Conservation (phyloP, 2,888 invertebrate species). For the Patella depressa region DNA sequence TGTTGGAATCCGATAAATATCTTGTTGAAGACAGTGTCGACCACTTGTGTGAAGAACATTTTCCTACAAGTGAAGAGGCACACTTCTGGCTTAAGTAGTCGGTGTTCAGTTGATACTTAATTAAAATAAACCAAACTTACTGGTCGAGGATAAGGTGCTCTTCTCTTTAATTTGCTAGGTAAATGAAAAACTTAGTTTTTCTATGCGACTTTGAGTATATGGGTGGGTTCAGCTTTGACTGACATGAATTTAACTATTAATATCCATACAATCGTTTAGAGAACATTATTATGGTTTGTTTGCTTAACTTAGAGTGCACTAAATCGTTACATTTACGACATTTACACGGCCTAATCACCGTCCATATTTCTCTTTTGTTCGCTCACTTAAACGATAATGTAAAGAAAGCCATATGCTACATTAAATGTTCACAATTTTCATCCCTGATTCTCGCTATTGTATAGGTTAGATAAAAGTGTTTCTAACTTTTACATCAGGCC, state of each 20-base stretch:
- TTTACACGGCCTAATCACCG: slow-evolving; percentile 2
- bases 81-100: slow-evolving; percentile 3
- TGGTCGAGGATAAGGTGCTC: background rate
- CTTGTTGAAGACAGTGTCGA: slow-evolving; percentile 7
- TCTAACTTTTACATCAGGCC: background rate
- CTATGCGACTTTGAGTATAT: background rate
- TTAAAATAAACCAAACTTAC: slow-evolving; percentile 5
- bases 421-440: background rate
- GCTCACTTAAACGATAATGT: background rate
- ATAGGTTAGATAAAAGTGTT: background rate
- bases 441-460: background rate
- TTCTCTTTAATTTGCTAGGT: slow-evolving; percentile 9
- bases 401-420: slow-evolving; percentile 12
- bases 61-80: background rate
- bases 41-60: slow-evolving; percentile 5
- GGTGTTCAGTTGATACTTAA: slow-evolving; percentile 1
- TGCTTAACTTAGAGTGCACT: background rate
- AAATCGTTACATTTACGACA: slow-evolving; percentile 3
- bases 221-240: background rate
- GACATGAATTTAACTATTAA: background rate
- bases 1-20: slow-evolving; percentile 9
- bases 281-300: background rate
- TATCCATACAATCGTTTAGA: background rate
- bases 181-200: slow-evolving; percentile 5
- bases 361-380: background rate